These are phyloP conservation scores for Oncopeltus fasciatus DNA, from an alignment of 1,140 invertebrate genomes.

Conservation along the genomic window DNA sequence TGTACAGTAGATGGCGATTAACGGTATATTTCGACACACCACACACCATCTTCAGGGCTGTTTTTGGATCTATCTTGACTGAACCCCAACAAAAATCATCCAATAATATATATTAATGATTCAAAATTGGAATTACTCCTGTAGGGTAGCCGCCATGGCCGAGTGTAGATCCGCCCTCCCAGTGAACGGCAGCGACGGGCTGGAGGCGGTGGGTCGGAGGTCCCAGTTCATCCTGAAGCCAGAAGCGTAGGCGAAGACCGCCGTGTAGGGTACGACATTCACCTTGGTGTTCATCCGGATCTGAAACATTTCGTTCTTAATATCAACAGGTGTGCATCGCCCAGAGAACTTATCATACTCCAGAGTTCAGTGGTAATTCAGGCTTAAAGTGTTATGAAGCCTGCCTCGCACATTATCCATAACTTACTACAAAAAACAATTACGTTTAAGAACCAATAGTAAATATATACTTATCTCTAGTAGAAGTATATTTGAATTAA, in stretches of 20 bases:
- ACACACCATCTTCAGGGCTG: no score
- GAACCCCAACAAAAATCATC: no score
- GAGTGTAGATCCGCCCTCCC: neutral
- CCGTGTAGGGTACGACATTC: slow-evolving; percentile 9
- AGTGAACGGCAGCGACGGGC: neutral
- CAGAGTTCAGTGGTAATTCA: neutral
- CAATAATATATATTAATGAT: neutral
- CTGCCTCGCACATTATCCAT: no score
- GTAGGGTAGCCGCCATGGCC: neutral
- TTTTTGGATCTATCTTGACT: no score
- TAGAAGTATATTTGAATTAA: no score
- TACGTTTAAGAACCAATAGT: no score
- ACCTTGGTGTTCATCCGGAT: slow-evolving; percentile 16
- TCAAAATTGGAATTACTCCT: neutral
- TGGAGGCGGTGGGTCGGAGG: neutral
- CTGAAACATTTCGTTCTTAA: slow-evolving; percentile 5
- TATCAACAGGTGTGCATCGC: neutral
- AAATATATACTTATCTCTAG: no score
- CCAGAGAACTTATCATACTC: neutral
- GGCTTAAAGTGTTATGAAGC: neutral
- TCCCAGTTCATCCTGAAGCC: slow-evolving; percentile 18
- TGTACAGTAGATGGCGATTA: no score
- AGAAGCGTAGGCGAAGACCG: slow-evolving; percentile 14
- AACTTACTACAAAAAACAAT: no score
- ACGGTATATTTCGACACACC: no score